Evolutionary conservation across 2,113 vertebrate species (phyloP).

Genomic region (Scytalopus superciliaris): DNA sequence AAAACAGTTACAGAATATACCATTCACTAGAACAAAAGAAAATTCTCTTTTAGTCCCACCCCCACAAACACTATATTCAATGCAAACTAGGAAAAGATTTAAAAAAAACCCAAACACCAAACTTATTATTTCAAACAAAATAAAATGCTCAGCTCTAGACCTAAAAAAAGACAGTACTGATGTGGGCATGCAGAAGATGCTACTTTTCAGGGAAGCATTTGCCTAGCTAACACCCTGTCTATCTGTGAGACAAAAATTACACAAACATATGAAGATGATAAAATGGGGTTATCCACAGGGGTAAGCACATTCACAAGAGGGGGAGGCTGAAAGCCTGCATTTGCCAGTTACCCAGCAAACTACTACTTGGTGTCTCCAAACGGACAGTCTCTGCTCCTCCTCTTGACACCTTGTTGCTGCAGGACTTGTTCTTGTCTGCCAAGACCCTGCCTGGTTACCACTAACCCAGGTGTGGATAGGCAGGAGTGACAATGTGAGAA

Average conservation of each 20-base stretch:
- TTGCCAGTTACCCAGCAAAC: slow-evolving; percentile 10
- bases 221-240: slow-evolving; percentile 61
- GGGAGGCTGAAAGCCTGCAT: slow-evolving; percentile 36
- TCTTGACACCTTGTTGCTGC: not conserved
- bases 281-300: slow-evolving; percentile 44
- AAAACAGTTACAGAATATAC: not conserved
- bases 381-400: not conserved
- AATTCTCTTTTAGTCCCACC: not conserved
- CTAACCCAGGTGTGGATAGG: not conserved
- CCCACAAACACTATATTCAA: not conserved
- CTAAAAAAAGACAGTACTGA: slow-evolving; percentile 40
- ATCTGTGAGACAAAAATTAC: slow-evolving; percentile 56
- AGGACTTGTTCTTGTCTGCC: not conserved
- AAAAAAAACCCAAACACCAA: not conserved
- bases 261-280: slow-evolving; percentile 44
- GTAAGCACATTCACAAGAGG: slow-evolving; percentile 45
- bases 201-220: slow-evolving; percentile 47
- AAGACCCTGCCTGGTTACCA: not conserved
- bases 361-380: not conserved
- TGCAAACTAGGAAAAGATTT: not conserved
- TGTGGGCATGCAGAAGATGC: slow-evolving; percentile 47
- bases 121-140: slow-evolving; percentile 13
- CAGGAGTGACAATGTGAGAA: not conserved
- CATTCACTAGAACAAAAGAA: not conserved
- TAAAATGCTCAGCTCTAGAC: not conserved